phyloP scores from a whole-genome alignment of 53 echinoderm and acorn worm genomes.

The Temnopleurus reevesii region DNA sequence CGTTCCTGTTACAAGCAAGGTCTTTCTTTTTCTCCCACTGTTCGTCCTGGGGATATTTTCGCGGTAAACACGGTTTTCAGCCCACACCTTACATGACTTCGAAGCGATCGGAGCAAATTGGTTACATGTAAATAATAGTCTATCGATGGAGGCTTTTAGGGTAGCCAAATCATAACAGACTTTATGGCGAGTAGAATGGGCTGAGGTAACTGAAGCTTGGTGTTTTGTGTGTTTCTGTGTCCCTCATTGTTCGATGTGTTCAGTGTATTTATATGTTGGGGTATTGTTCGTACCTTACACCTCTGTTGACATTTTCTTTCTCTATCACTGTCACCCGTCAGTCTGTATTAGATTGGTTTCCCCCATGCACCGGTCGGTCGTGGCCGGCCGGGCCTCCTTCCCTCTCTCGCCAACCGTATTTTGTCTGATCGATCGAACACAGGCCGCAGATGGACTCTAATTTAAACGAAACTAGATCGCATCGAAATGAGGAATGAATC shows the following conservation, averaged over 20 bases:
- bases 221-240: conserved; percentile 57
- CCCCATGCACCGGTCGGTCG: not conserved
- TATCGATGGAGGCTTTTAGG: conserved; percentile 47
- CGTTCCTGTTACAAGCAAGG: conserved; percentile 60
- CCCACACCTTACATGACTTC: conserved; percentile 55
- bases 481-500: conserved; percentile 28
- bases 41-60: conserved; percentile 59
- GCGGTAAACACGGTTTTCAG: conserved; percentile 56
- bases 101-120: conserved; percentile 57
- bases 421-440: conserved; percentile 3
- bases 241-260: conserved; percentile 37
- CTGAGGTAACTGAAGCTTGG: conserved; percentile 39
- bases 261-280: conserved; percentile 34
- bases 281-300: conserved; percentile 34
- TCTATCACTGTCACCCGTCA: conserved; percentile 50
- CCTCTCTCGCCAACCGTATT: not conserved
- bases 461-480: conserved; percentile 45
- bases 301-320: conserved; percentile 38
- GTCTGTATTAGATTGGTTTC: conserved; percentile 44
- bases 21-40: conserved; percentile 39
- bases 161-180: conserved; percentile 49
- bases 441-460: conserved; percentile 34
- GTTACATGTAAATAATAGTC: conserved; percentile 64
- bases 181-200: conserved; percentile 15
- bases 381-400: not conserved